Evolutionary conservation across 2,797 vertebrate species (phyloP).

Genomic region (Austrolebias charrua): DNA sequence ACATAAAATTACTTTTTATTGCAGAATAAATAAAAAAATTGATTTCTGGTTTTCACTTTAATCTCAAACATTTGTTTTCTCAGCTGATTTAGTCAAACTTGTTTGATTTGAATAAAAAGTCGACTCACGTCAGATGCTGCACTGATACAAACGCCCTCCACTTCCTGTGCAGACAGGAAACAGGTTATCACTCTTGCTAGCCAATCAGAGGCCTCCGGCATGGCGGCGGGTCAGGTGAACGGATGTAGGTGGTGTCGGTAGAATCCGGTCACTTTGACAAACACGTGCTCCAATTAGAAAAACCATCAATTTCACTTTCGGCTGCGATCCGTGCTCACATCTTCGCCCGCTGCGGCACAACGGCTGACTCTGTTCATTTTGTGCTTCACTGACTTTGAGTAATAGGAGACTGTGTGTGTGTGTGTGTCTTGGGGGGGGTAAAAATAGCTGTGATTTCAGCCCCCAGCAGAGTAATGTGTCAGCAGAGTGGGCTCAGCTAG

Average conservation of each 20-base stretch:
- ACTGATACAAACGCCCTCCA: no score
- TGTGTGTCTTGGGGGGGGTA: constrained; percentile 33
- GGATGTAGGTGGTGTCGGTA: constrained; percentile 43
- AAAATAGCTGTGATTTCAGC: constrained; percentile 42
- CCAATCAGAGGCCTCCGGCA: constrained; percentile 38
- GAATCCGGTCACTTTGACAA: constrained; percentile 62
- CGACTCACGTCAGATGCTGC: no score
- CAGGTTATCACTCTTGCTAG: not conserved
- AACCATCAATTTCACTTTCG: constrained; percentile 68
- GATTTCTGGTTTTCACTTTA: no score
- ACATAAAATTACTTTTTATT: no score
- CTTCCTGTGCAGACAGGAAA: not conserved
- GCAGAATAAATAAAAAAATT: no score
- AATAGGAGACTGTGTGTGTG: constrained; percentile 56
- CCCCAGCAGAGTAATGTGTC: constrained; percentile 41
- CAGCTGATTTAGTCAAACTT: no score
- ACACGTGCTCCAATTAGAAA: constrained; percentile 73
- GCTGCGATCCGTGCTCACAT: constrained; percentile 39
- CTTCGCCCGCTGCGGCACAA: constrained; percentile 50
- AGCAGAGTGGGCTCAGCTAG: constrained; percentile 28
- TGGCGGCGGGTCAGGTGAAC: constrained; percentile 33
- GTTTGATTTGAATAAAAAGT: no score
- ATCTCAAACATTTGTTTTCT: no score
- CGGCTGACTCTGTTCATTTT: constrained; percentile 71
- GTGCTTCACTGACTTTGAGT: constrained; percentile 67